A percentile compares a stretch with the other conserved stretches of the same genome.
phyloP scores from a whole-genome alignment of 1,140 invertebrate genomes.

The Pemphigus obesinymphae region DNA sequence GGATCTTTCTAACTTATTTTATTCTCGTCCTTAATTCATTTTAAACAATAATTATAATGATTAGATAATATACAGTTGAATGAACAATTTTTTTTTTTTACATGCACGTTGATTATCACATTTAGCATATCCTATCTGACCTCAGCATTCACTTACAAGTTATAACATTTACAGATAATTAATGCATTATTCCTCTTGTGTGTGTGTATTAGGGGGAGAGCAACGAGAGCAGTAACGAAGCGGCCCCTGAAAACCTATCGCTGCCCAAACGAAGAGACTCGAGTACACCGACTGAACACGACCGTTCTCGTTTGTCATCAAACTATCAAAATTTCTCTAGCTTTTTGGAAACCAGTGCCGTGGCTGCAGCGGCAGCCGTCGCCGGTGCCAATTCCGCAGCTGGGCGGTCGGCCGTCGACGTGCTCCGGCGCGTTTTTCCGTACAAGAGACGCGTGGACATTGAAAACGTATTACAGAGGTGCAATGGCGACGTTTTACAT shows the following conservation, averaged over 20 bases:
- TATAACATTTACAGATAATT: no score
- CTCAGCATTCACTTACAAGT: no score
- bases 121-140: no score
- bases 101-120: no score
- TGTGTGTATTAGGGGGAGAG: slow-evolving; percentile 45
- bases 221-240: slow-evolving; percentile 47
- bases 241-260: slow-evolving; percentile 50
- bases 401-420: slow-evolving; percentile 56
- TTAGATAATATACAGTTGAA: no score
- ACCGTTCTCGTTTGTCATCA: not conserved
- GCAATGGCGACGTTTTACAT: slow-evolving; percentile 78
- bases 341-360: slow-evolving; percentile 40
- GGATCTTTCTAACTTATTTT: no score
- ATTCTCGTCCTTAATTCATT: no score
- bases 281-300: slow-evolving; percentile 1
- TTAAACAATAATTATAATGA: no score
- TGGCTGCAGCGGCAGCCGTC: slow-evolving; percentile 30
- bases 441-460: slow-evolving; percentile 75
- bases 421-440: slow-evolving; percentile 76
- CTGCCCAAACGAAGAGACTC: slow-evolving; percentile 48
- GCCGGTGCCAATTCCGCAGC: slow-evolving; percentile 7
- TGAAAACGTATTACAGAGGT: slow-evolving; percentile 68
- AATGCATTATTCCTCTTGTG: no score
- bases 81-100: no score
- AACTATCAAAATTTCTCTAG: slow-evolving; percentile 22